These are phyloP conservation scores for Myrmecobius fasciatus DNA, from an alignment of 2,113 vertebrate species.

Conservation along the genomic window DNA sequence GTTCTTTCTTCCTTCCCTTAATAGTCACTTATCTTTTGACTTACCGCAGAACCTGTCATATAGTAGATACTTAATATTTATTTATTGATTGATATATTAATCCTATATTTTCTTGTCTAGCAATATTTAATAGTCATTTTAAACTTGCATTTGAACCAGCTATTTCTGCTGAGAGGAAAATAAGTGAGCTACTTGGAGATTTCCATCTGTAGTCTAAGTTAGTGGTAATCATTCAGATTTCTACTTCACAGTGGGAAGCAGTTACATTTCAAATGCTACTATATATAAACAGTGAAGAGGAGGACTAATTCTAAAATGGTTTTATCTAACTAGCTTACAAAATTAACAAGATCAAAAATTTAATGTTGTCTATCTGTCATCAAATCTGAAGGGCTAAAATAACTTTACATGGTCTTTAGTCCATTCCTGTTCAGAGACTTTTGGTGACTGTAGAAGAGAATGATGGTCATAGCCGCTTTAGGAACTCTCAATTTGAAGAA, in stretches of 20 bases:
- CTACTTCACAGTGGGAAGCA: neutral
- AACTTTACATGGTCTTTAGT: neutral
- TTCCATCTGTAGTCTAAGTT: neutral
- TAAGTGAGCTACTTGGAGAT: neutral
- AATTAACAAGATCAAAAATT: neutral
- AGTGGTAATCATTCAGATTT: neutral
- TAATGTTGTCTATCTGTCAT: neutral
- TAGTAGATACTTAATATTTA: neutral
- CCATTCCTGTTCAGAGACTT: neutral
- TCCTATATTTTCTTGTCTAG: neutral
- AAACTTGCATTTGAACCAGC: neutral
- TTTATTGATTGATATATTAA: neutral
- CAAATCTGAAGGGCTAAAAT: neutral
- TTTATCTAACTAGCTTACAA: neutral
- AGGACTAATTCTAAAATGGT: neutral
- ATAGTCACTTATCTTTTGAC: neutral
- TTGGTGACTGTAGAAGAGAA: neutral
- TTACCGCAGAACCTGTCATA: neutral
- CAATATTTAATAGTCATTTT: neutral
- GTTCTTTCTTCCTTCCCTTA: neutral
- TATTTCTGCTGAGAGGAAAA: neutral
- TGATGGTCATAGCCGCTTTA: neutral
- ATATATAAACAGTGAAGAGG: slow-evolving; percentile 2
- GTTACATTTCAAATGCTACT: neutral
- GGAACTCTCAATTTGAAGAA: neutral